A percentile compares a stretch with the other conserved stretches of the same genome.
Conservation (phyloP, 2,113 vertebrate genomes). For the Emberiza fucata region DNA sequence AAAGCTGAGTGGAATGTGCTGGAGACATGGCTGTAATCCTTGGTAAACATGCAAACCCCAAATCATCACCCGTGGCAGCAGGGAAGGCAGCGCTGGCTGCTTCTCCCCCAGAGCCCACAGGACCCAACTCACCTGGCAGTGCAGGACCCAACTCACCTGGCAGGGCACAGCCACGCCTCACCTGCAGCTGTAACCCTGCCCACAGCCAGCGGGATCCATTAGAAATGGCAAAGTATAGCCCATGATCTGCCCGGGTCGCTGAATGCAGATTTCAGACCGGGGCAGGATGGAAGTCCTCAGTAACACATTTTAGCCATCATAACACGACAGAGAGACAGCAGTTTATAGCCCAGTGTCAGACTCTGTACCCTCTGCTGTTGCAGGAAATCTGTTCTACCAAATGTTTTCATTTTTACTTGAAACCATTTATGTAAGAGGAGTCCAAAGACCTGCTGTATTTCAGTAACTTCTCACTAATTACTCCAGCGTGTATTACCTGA, state of each 20-base stretch:
- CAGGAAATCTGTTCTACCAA: not conserved
- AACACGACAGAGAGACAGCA: not conserved
- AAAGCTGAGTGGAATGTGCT: not conserved
- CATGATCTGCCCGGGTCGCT: rapidly evolving
- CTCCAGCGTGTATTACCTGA: not conserved
- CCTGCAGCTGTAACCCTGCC: not conserved
- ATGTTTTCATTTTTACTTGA: conserved; percentile 47
- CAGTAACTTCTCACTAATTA: conserved; percentile 17
- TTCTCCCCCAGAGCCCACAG: not conserved
- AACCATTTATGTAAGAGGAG: conserved; percentile 32
- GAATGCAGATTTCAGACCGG: not conserved
- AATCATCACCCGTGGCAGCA: not conserved
- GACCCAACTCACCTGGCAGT: too few relatives aligned
- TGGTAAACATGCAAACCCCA: not conserved
- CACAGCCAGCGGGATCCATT: not conserved
- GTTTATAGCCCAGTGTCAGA: not conserved
- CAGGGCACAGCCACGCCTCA: not conserved
- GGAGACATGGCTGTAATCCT: not conserved
- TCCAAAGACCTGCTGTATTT: conserved; percentile 65
- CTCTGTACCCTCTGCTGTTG: not conserved
- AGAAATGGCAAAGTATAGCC: not conserved
- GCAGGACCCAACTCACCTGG: too few relatives aligned
- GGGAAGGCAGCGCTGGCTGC: not conserved
- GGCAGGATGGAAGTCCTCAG: not conserved
- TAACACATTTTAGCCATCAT: not conserved